Evolutionary conservation across 1,140 invertebrate genomes (phyloP), one percentile per base, ranked within the genome.

Genomic region (Calosoma granatense): DNA sequence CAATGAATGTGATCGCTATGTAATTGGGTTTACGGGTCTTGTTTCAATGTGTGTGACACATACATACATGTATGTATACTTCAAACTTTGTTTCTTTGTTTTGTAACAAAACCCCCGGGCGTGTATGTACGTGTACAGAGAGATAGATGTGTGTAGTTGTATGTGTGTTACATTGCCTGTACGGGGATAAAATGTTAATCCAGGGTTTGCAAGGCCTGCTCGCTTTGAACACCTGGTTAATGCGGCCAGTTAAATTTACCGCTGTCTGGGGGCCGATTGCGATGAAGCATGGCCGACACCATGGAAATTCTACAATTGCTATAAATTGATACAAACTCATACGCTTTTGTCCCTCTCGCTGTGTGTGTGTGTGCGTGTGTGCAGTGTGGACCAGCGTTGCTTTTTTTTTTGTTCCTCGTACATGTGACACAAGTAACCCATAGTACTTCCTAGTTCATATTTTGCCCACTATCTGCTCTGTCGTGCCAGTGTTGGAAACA

Each of bases 221-320:
- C 41, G 41, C 41, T 17, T 17, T 3, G 41, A 47, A 47, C 41
- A 47, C 41, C 41, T 47, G 41, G 41, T 47, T 47, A 47, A 47
- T 47, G 41, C 41, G 41, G 41, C 41, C 41, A 17, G 41, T 47
- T 47, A 47, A 47, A 47, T 47, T 47, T 47, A 47, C 41, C 41
- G 41, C 41, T 17, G 41, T 17, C 41, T 47, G 17, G 41, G 41
- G 41, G 41, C 41, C 41, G 41, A 47, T 47, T 47, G 41, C 17
- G 41, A 47, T 47, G 41, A 47, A 17, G 41, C 17, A 47, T 17
- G 41, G 41, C 41, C 41, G 41, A 6, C 41, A 17, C 41, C 41
- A 47, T 47, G 41, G 41, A 47, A 47, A 47, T 47, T 47, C 41
- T 47, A 17, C 41, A 47, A 47, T 47, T 47, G 41, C 41, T 47